Evolutionary conservation across 1,140 invertebrate genomes (phyloP), one percentile per base, ranked within the genome.

Genomic region (Adoxophyes honmai): DNA sequence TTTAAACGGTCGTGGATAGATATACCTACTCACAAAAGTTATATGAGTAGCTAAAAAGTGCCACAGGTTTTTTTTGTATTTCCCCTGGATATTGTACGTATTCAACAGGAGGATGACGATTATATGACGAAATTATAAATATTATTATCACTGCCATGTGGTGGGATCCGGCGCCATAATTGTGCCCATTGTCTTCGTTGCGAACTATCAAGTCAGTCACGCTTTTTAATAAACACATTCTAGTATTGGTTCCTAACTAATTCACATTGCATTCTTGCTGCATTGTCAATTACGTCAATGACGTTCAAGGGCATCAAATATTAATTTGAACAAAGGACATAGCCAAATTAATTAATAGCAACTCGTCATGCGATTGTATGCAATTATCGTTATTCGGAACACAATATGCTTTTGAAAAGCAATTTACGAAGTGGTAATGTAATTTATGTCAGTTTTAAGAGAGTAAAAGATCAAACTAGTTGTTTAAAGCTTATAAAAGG

Each of bases 171-270:
- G 3, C 42, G n/a, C 18, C 18, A 48, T 28, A 48, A 10, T 16
- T 18, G 42, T 48, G 0, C 0, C 62, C 61, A 70, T 66, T 78
- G 71, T 74, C 56, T 65, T 11, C 18, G 34, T 4, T 35, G 55
- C 52, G 34, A n/a, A 48, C 42, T 35, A 37, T 53, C 42, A 62
- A 39, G 39, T 37, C 51, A 34, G 39, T 59, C 57, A 3, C 2
- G 6, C 57, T 73, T 77, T 77, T 70, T 60, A 56, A 66, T 70
- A 68, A 64, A 70, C 66, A 71, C 57, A 63, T 60, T 64, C 62
- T 28, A 28, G 2, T 6, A 28, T 28, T 3, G 55, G 36, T 61
- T 63, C 42, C 16, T n/a, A 48, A 1, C 3, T 11, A 48, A 18
- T 48, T 48, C 21, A 28, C 21, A 3, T 65, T 67, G 59, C 56